These are phyloP conservation scores for Phrixothrix hirtus DNA, from an alignment of 2,888 invertebrate species.

Conservation along the genomic window DNA sequence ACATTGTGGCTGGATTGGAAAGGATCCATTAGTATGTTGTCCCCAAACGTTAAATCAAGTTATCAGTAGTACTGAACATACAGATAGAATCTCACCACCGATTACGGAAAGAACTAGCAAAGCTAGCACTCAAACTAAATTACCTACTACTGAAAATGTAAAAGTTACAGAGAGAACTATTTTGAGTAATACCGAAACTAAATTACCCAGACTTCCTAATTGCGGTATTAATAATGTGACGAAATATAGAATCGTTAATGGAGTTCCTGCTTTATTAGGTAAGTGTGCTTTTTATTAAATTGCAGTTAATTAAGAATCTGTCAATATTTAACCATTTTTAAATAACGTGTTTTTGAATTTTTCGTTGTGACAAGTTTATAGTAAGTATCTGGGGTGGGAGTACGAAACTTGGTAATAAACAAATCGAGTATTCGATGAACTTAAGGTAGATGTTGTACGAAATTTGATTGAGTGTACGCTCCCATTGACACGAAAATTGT, in stretches of 20 bases:
- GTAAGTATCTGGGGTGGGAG: too few species aligned
- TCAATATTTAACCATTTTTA: too few species aligned
- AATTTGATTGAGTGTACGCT: too few species aligned
- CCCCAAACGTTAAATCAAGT: slow-evolving; percentile 39
- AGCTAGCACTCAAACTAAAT: too few species aligned
- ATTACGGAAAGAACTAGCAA: slow-evolving; percentile 1
- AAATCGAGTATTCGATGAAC: background rate
- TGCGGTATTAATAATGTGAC: slow-evolving; percentile 67
- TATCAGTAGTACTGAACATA: slow-evolving; percentile 11
- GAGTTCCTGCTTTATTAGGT: slow-evolving; percentile 68
- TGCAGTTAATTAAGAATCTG: too few species aligned
- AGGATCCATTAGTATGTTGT: slow-evolving; percentile 68
- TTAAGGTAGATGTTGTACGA: background rate
- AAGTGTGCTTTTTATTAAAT: slow-evolving; percentile 34
- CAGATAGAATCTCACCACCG: slow-evolving; percentile 15
- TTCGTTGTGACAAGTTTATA: too few species aligned
- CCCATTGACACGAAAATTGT: too few species aligned
- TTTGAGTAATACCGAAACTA: background rate
- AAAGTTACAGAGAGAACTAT: background rate
- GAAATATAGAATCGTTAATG: slow-evolving; percentile 72
- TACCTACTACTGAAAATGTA: too few species aligned
- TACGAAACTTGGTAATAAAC: too few species aligned
- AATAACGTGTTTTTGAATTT: too few species aligned
- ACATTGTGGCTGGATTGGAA: slow-evolving; percentile 70
- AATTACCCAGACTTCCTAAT: slow-evolving; percentile 55